Evolutionary conservation across 2,797 vertebrate species (phyloP).

Genomic region (Pitangus sulphuratus): DNA sequence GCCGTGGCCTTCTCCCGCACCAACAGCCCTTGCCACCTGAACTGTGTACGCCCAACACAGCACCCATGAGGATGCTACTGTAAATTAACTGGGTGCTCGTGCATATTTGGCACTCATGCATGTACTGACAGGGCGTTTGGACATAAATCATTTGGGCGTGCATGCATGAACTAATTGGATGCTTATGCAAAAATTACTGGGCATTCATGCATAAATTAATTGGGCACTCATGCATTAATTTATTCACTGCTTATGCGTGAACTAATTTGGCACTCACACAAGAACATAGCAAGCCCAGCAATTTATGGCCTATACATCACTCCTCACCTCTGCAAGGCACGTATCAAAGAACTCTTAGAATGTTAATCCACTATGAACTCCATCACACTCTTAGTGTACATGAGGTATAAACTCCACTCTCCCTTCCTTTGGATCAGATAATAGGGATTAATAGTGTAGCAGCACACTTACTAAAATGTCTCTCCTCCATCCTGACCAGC

Average conservation of each 20-base stretch:
- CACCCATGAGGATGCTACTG: neutral
- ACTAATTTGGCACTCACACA: neutral
- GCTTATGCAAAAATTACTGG: neutral
- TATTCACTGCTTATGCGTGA: neutral
- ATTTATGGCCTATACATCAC: accelerated
- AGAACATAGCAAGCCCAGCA: neutral
- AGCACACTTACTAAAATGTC: neutral
- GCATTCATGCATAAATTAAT: neutral
- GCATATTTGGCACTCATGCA: neutral
- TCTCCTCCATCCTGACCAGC: neutral
- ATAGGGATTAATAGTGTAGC: neutral
- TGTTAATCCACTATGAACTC: neutral
- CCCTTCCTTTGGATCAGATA: neutral
- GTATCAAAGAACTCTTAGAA: neutral
- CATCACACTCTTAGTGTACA: neutral
- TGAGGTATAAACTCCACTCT: neutral
- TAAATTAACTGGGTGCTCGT: neutral
- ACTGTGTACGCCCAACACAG: neutral
- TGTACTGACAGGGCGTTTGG: neutral
- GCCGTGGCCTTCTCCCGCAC: neutral
- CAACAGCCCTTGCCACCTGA: neutral
- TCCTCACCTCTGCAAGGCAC: neutral
- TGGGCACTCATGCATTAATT: neutral
- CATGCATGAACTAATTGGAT: neutral
- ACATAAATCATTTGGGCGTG: neutral